Percentiles rank a stretch among this genome's conserved stretches.
These are phyloP conservation scores for Rafetus swinhoei DNA, from an alignment of 2,113 vertebrate species.

Conservation along the genomic window DNA sequence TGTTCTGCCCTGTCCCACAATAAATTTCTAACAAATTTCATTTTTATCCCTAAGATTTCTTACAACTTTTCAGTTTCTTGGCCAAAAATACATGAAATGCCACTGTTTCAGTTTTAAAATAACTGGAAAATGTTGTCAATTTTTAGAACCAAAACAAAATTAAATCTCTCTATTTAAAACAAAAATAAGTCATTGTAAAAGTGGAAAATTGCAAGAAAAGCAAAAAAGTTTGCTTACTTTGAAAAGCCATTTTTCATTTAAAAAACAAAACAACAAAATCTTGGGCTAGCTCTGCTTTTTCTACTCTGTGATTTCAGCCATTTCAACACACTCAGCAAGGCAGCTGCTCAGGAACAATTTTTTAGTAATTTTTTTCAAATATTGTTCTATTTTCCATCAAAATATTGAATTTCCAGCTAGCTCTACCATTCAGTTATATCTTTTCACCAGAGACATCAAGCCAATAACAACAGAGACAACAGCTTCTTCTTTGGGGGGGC, in stretches of 20 bases:
- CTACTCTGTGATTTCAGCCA: not conserved
- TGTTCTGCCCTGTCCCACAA: too few relatives aligned
- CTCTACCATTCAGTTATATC: not conserved
- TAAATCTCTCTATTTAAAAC: too few relatives aligned
- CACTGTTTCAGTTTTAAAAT: too few relatives aligned
- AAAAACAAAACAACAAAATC: not conserved
- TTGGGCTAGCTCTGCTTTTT: not conserved
- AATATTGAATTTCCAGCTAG: not conserved
- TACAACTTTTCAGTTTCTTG: not conserved
- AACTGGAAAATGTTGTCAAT: too few relatives aligned
- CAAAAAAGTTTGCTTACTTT: too few relatives aligned
- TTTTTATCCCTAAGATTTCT: not conserved
- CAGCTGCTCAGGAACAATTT: not conserved
- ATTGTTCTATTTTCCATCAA: not conserved
- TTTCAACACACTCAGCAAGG: not conserved
- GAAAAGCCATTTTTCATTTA: not conserved
- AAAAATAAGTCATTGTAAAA: too few relatives aligned
- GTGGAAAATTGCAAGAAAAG: too few relatives aligned
- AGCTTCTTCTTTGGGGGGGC: fast-evolving
- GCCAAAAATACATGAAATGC: too few relatives aligned
- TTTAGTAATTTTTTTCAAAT: not conserved
- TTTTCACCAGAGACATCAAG: not conserved
- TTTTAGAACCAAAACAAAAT: too few relatives aligned
- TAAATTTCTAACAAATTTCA: too few relatives aligned
- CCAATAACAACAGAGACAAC: not conserved